phyloP scores from a whole-genome alignment of 2,797 vertebrate species.

The Melanogrammus aeglefinus region DNA sequence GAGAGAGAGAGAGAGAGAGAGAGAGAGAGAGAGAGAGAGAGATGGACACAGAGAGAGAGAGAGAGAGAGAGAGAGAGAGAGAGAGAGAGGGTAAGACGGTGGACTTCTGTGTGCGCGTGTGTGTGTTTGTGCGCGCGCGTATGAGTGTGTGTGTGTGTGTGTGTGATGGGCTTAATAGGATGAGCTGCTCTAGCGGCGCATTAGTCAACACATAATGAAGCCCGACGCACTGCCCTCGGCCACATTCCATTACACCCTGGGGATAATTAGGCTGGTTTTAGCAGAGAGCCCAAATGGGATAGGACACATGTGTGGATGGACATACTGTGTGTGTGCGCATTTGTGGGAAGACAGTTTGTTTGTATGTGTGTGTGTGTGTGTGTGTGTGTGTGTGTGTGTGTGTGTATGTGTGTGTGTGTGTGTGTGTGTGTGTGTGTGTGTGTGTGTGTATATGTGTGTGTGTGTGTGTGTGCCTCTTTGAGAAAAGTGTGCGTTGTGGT shows the following conservation, averaged over 20 bases:
- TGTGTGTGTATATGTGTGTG: too few species aligned
- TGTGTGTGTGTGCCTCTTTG: background rate
- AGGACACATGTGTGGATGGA: constrained; percentile 13
- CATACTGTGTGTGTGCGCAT: background rate
- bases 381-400: too few species aligned
- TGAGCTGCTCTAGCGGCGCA: constrained; percentile 57
- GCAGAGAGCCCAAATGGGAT: constrained; percentile 29
- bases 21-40: background rate
- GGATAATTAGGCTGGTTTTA: constrained; percentile 51
- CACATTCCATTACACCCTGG: constrained; percentile 52
- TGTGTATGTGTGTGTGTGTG: constrained; percentile 6
- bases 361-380: too few species aligned
- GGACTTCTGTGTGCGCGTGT: too few species aligned
- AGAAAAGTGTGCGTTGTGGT: too few species aligned
- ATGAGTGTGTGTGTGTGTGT: too few species aligned
- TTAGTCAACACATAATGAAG: constrained; percentile 59
- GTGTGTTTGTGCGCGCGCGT: too few species aligned
- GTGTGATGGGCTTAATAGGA: constrained; percentile 52
- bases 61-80: too few species aligned
- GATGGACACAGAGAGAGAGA: too few species aligned
- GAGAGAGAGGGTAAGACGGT: too few species aligned
- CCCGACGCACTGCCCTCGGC: constrained; percentile 46
- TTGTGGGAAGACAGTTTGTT: too few species aligned
- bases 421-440: background rate
- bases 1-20: too few species aligned